Evolutionary conservation across 1,140 invertebrate genomes (phyloP), one percentile per base, ranked within the genome.

Genomic region (Metaphire vulgaris): DNA sequence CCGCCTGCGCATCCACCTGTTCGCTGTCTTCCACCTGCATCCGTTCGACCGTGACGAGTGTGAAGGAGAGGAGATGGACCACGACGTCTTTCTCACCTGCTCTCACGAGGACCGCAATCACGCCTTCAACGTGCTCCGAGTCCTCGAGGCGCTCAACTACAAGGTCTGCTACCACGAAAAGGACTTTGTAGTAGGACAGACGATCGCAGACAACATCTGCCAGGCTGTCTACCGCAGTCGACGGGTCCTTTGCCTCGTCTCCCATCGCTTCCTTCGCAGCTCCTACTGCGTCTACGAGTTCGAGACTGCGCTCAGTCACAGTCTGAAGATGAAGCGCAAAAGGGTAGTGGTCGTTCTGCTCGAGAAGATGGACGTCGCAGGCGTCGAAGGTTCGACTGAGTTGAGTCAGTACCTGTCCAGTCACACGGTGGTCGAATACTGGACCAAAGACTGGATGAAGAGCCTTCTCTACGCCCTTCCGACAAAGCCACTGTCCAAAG

Each of bases 271-370:
- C 64, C 1, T 74, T 26, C 29, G 67, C 12, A 74, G 74, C 33
- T 30, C 28, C 30, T 74, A 67, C 74, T 74, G 74, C 65, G 31
- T 74, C 33, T 74, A 67, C 29, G 74, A 74, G 65, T 74, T 74
- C 33, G 32, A 74, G 29, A 74, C 30, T 29, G 56, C 74, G 34
- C 64, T 74, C 0, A n/a, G 56, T 65, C 28, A 68, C 16, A 74
- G 67, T 28, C 28, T 67, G 30, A 30, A 31, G 65, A 16, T 66
- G 26, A 67, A 30, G 32, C 64, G 74, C 1, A 1, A 66, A 16
- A 70, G 66, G 15, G 26, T 66, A 2, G 16, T 74, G 2, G 66
- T 66, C 0, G 16, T 74, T n/a, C 2, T 74, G 1, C 32, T 41
- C 1, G 74, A 74, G 1, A 33, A 66, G 30, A 15, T 73, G 16